phyloP scores from a whole-genome alignment of 2,888 invertebrate genomes.

The Caenorhabditis uteleia region DNA sequence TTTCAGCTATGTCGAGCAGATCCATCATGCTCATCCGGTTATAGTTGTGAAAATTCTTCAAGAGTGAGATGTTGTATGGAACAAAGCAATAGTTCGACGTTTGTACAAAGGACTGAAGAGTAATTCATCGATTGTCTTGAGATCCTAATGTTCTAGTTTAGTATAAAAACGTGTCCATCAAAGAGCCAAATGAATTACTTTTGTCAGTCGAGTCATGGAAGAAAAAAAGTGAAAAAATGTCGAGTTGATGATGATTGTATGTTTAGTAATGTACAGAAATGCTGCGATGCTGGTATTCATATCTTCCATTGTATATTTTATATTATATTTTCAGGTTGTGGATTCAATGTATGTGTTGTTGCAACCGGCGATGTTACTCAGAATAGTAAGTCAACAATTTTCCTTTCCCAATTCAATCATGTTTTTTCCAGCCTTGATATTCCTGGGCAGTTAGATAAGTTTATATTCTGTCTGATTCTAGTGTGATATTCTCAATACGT shows the following conservation, averaged over 20 bases:
- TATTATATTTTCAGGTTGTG: slow-evolving; percentile 19
- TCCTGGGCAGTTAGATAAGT: no score
- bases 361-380: slow-evolving; percentile 14
- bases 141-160: slow-evolving; percentile 11
- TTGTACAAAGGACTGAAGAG: slow-evolving; percentile 1
- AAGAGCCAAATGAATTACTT: slow-evolving; percentile 20
- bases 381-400: no score
- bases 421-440: no score
- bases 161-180: slow-evolving; percentile 23
- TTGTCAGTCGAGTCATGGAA: slow-evolving; percentile 15
- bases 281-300: slow-evolving; percentile 26
- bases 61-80: slow-evolving; percentile 29
- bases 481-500: no score
- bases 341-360: slow-evolving; percentile 26
- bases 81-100: no score
- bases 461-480: no score
- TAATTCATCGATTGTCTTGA: background rate
- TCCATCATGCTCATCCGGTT: slow-evolving; percentile 25
- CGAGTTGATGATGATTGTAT: slow-evolving; percentile 17
- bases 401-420: no score
- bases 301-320: no score
- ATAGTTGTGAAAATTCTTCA: slow-evolving; percentile 30
- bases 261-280: slow-evolving; percentile 23
- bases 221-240: slow-evolving; percentile 12
- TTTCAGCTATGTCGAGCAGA: slow-evolving; percentile 31